Evolutionary conservation across 2,888 invertebrate species (phyloP), one percentile per base, ranked within the genome.

Genomic region (Tigriopus californicus): DNA sequence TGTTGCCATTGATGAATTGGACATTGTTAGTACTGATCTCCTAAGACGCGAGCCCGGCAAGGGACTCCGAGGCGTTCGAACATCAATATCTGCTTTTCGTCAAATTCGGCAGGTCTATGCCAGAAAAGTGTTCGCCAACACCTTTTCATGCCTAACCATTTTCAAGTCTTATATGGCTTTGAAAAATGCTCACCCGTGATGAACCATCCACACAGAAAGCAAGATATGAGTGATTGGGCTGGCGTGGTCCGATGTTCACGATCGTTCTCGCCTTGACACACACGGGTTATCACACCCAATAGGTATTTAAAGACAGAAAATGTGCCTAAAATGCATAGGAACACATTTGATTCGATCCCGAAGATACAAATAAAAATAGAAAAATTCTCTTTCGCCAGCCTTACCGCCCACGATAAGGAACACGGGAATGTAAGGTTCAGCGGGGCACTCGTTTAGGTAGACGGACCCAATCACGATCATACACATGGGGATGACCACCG

Each of bases 391-490:
- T 51, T 51, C n/a, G 11, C n/a, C 6, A 6, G 13, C 13, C 15
- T 56, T 15, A 56, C 56, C 56, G 18, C 58, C 58, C 13, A 58
- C 58, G 12, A 58, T 48, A 8, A 58, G 48, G 48, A 58, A 58
- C n/a, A 58, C 20, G 11, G 58, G 58, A 18, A 58, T 58, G 49
- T 58, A 49, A 8, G 58, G 58, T 40, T 58, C 58, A 46, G 58
- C 58, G 2, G 58, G 58, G 49, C 58, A 58, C 1, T 58, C 48
- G 25, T 58, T 10, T 1, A 58, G 33, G 15, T 58, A 41, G 15
- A 58, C 33, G 8, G 58, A 58, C 11, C 58, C 58, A 13, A 58
- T 49, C 10, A 58, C 58, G n/a, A 58, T 58, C 58, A 58, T 58
- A 13, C 46, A 44, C 12, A 58, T 46, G 8, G 58, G 58, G 18